phyloP scores from a whole-genome alignment of 1,140 invertebrate species.

The Drosophila cardini region DNA sequence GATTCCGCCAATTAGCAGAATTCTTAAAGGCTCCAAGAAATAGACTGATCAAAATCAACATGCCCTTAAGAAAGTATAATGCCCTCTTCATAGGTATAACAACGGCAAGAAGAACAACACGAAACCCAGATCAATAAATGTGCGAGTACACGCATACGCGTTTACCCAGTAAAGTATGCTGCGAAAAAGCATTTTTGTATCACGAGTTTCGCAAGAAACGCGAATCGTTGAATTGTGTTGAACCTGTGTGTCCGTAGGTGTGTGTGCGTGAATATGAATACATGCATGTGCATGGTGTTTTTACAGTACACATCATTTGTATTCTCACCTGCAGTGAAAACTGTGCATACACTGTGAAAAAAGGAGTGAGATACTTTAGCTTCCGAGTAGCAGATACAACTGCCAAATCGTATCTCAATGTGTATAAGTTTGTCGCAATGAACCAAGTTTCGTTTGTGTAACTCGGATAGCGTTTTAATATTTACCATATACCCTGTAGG shows the following conservation, averaged over 20 bases:
- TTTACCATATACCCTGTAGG: conserved; percentile 5
- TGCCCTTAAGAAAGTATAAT: too few relatives aligned
- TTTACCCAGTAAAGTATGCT: conserved; percentile 15
- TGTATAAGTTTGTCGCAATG: neutral
- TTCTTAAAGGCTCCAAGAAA: too few relatives aligned
- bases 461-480: conserved; percentile 13
- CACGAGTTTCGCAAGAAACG: neutral
- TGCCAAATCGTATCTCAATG: neutral
- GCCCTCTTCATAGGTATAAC: too few relatives aligned
- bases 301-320: conserved; percentile 36
- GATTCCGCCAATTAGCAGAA: too few relatives aligned
- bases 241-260: conserved; percentile 3
- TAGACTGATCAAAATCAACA: too few relatives aligned
- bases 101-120: too few relatives aligned
- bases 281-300: conserved; percentile 16
- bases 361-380: neutral
- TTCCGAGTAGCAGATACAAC: too few relatives aligned
- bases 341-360: conserved; percentile 19
- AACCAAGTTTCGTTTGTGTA: conserved; percentile 1
- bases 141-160: too few relatives aligned
- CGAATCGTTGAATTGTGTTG: conserved; percentile 7
- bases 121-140: neutral
- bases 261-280: neutral
- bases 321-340: conserved; percentile 23
- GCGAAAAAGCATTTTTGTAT: conserved; percentile 7